These are phyloP conservation scores for Mystacides longicornis DNA, from an alignment of 2,888 invertebrate species.

Conservation along the genomic window DNA sequence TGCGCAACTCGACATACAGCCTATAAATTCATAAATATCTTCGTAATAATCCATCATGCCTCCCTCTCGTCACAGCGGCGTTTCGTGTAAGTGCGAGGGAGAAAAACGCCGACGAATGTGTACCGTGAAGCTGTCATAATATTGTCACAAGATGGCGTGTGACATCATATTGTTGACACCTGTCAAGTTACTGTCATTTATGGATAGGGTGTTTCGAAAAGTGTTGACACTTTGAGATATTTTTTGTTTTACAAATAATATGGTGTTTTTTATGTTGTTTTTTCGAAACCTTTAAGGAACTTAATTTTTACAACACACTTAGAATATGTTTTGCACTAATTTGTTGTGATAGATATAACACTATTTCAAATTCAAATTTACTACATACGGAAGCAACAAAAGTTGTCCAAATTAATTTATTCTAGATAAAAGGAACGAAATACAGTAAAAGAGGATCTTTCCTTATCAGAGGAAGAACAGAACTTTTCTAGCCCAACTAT, in stretches of 20 bases:
- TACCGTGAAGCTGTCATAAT: conserved; percentile 2
- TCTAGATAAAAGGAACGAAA: no score
- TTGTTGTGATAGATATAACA: no score
- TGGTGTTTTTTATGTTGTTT: not conserved
- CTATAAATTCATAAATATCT: not conserved
- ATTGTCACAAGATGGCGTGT: not conserved
- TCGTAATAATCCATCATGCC: not conserved
- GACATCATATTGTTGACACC: conserved; percentile 2
- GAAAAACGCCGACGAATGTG: not conserved
- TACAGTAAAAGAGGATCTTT: no score
- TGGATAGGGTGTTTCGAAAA: not conserved
- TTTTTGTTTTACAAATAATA: not conserved
- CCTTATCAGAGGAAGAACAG: no score
- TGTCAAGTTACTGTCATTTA: not conserved
- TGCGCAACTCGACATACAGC: not conserved
- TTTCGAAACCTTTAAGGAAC: not conserved
- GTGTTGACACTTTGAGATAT: not conserved
- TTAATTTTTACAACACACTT: no score
- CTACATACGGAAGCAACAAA: not conserved
- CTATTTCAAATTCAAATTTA: no score
- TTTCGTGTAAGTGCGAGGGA: not conserved
- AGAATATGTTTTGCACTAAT: no score
- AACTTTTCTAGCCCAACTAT: no score
- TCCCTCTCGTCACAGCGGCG: not conserved
- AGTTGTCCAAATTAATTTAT: no score